Evolutionary conservation across 2,797 vertebrate species (phyloP).

Genomic region (Chelonia mydas): DNA sequence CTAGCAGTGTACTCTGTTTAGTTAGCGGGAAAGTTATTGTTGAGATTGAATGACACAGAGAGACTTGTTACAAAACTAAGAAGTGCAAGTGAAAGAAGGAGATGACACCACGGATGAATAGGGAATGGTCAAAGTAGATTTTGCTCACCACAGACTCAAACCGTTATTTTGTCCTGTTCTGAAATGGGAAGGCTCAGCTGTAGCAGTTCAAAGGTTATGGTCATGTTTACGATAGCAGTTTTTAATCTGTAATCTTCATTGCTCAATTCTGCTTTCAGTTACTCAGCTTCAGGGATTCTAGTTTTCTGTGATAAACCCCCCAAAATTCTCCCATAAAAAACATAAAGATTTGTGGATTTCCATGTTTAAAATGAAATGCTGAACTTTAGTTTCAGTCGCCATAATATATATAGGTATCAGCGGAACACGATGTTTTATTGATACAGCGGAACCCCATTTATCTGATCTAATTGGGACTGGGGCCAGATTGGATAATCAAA

Average conservation of each 20-base stretch:
- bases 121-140: not conserved
- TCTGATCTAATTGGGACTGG: no score
- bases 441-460: no score
- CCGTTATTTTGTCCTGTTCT: not conserved
- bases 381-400: no score
- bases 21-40: slow-evolving; percentile 78
- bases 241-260: not conserved
- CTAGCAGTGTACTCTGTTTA: slow-evolving; percentile 75
- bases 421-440: no score
- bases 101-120: not conserved
- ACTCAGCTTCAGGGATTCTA: no score
- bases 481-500: no score
- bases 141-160: not conserved
- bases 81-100: not conserved
- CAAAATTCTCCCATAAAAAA: no score
- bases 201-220: not conserved
- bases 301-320: no score
- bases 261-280: not conserved
- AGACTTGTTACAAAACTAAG: not conserved
- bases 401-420: no score
- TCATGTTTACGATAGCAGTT: not conserved
- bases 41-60: slow-evolving; percentile 64
- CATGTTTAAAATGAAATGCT: no score
- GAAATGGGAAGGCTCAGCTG: not conserved
- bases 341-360: no score